A percentile compares a stretch with the other conserved stretches of the same genome.
phyloP scores from a whole-genome alignment of 1,140 invertebrate species.

The Pararge aegeria region DNA sequence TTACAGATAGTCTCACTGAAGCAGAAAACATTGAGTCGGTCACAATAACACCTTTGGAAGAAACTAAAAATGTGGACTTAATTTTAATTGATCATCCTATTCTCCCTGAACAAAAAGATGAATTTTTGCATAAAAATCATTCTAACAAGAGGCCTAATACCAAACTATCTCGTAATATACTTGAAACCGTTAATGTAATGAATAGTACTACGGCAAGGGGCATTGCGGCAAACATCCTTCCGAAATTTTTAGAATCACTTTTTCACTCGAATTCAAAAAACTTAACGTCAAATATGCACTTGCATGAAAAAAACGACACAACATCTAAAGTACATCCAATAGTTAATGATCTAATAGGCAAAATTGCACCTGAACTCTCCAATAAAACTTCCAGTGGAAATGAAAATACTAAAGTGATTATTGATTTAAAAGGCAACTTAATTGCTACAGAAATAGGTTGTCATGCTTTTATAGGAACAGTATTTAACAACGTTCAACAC shows the following conservation, averaged over 20 bases:
- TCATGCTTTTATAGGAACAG: constrained; percentile 64
- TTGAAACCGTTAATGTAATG: background rate
- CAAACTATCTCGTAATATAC: background rate
- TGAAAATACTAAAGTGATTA: constrained; percentile 36
- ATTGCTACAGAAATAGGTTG: constrained; percentile 57
- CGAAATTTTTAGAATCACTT: constrained; percentile 51
- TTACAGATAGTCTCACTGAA: constrained; percentile 42
- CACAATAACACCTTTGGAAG: background rate
- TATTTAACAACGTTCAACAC: constrained; percentile 55
- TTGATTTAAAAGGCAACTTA: constrained; percentile 67
- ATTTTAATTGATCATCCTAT: background rate
- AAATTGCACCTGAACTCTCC: background rate
- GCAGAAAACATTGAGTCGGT: constrained; percentile 39
- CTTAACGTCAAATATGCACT: background rate
- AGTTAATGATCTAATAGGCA: background rate
- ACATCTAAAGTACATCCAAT: background rate
- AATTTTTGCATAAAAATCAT: background rate
- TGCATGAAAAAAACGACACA: background rate
- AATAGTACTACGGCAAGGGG: constrained; percentile 2
- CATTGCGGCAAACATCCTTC: constrained; percentile 28
- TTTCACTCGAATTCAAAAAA: constrained; percentile 21
- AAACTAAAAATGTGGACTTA: constrained; percentile 1
- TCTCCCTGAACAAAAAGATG: background rate
- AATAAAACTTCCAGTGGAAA: constrained; percentile 10
- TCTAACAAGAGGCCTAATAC: background rate